Conservation (phyloP, 2,113 vertebrate species). For the Artemisiospiza belli region DNA sequence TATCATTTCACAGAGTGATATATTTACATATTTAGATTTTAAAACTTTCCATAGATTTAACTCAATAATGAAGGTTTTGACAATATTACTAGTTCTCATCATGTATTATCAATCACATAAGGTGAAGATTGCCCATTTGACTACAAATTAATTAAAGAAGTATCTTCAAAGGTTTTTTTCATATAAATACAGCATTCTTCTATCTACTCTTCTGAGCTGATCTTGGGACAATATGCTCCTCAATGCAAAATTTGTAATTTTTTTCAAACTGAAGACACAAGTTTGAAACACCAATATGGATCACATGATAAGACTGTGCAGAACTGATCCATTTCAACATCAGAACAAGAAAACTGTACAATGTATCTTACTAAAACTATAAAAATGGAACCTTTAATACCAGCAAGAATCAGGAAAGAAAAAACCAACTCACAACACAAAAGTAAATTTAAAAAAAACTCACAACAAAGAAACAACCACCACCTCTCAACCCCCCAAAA, state of each 20-base stretch:
- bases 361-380: not conserved
- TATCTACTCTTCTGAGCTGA: not conserved
- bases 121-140: not conserved
- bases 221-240: not conserved
- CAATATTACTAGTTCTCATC: not conserved
- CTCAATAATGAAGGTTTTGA: not conserved
- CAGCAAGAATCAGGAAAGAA: not conserved
- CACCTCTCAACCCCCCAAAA: accelerated
- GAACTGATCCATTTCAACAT: not conserved
- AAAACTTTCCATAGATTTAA: not conserved
- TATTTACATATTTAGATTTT: not conserved
- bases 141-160: not conserved
- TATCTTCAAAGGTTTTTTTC: not conserved
- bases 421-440: not conserved
- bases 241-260: not conserved
- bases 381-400: not conserved
- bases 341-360: not conserved
- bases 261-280: not conserved
- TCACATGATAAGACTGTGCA: not conserved
- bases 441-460: not conserved
- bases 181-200: not conserved
- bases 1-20: not conserved
- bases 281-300: not conserved
- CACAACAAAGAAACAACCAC: not conserved
- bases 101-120: not conserved